Conservation (phyloP, 2,113 vertebrate species). For the Myodes glareolus region DNA sequence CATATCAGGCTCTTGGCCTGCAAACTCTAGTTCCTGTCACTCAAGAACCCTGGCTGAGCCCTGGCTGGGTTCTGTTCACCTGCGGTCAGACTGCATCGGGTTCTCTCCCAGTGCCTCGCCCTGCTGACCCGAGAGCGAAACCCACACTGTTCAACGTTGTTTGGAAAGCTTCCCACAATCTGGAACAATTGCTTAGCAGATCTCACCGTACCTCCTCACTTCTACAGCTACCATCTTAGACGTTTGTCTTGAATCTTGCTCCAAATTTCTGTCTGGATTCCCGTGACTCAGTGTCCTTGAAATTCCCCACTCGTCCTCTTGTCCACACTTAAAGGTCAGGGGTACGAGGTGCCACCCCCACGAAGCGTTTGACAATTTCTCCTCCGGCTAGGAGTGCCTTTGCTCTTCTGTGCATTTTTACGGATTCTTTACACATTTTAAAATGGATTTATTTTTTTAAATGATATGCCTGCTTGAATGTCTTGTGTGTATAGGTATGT, state of each 20-base stretch:
- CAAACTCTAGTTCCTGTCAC: background rate
- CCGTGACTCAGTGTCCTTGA: background rate
- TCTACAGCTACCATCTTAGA: background rate
- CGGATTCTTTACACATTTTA: background rate
- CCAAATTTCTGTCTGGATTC: background rate
- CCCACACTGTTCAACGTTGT: background rate
- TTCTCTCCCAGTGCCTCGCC: background rate
- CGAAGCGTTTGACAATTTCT: background rate
- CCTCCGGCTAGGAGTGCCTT: background rate
- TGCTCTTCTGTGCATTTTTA: background rate
- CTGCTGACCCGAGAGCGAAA: background rate
- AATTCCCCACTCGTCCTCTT: background rate
- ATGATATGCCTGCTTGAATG: background rate
- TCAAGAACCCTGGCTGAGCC: background rate
- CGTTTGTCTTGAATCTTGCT: background rate
- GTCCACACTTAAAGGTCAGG: background rate
- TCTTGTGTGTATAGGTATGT: background rate
- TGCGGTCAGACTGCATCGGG: background rate
- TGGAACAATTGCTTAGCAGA: background rate
- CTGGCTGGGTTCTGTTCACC: background rate
- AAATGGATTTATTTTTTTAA: background rate
- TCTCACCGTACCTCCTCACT: background rate
- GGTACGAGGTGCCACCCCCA: background rate
- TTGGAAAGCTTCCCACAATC: background rate
- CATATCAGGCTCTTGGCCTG: background rate